Evolutionary conservation across 2,113 vertebrate species (phyloP).

Genomic region (Oryzias curvinotus): DNA sequence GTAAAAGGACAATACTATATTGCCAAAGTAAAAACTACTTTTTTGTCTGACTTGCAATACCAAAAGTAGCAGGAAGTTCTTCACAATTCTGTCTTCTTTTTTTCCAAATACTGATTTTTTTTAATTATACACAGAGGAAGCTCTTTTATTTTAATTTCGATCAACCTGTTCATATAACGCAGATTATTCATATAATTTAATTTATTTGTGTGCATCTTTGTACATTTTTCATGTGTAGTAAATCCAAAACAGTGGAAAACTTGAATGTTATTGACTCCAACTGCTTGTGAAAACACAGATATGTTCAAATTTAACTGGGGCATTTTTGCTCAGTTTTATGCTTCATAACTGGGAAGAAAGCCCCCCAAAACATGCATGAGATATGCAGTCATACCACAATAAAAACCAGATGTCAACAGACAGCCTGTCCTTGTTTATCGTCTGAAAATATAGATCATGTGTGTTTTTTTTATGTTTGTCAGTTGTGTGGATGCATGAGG

Average conservation of each 20-base stretch:
- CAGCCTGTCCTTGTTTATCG: background rate
- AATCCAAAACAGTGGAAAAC: constrained; percentile 9
- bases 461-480: too few relatives aligned
- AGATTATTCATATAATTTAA: constrained; percentile 2
- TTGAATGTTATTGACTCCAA: constrained; percentile 6
- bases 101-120: background rate
- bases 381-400: constrained; percentile 2
- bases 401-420: background rate
- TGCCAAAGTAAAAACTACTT: background rate
- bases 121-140: constrained; percentile 3
- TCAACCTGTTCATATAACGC: background rate
- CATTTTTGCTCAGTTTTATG: background rate
- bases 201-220: constrained; percentile 11
- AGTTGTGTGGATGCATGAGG: too few relatives aligned
- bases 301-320: background rate
- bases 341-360: constrained; percentile 7
- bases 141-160: background rate
- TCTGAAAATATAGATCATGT: background rate
- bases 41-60: background rate
- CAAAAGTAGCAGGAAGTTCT: background rate
- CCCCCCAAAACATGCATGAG: background rate
- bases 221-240: constrained; percentile 29
- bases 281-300: background rate
- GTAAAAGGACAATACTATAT: background rate
- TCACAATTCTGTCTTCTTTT: background rate